Base-by-base conservation (phyloP, 2,113 vertebrate species). In the Myocastor coypus region DNA sequence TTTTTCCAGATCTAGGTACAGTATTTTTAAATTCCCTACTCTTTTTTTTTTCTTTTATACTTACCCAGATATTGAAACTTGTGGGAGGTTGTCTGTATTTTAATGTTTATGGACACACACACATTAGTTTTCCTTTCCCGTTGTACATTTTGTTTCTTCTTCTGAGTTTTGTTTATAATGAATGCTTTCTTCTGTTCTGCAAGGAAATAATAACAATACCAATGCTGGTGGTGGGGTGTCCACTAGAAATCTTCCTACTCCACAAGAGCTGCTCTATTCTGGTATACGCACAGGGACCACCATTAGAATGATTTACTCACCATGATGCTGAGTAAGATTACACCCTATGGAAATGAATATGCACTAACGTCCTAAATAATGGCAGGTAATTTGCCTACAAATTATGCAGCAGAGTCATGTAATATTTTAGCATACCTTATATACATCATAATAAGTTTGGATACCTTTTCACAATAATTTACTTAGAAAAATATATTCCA, bases 381-480 rank as follows among this genome's bases (percentile, higher is more conserved):
- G 95, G 88, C 59, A 90, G 63, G 80, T 90, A 94, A 84, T 98
- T 97, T 97, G 87, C 86, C 91, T 96, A 91, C 30, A 94, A 96
- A 97, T 92, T 97, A 97, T 83, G 61, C 63, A 94, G 87, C 80
- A 94, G 68, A 92, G 71, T 81, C 26, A 6, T 84, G 93, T 88
- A 96, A 94, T 95, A 40, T 96, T 95, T 97, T 93, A 63, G 85
- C 66, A 81, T 71, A 68, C 63, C 95, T 90, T 86, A 96, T 95
- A 97, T 97, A 95, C 92, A 98, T 95, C 87, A 86, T 89, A 92
- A 46, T 96, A 32, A 85, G 64, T 91, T 97, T 89, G 95, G 93
- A 89, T 98, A 97, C 30, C 40, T 92, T 92, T 97, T 94, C 81
- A 94, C 42, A 95, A 81, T 94, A 97, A 66, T 93, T 97, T 82